Percentiles rank a stretch among this genome's conserved stretches.
These are phyloP conservation scores for Cotesia vestalis DNA, from an alignment of 1,140 invertebrate species.

Conservation along the genomic window DNA sequence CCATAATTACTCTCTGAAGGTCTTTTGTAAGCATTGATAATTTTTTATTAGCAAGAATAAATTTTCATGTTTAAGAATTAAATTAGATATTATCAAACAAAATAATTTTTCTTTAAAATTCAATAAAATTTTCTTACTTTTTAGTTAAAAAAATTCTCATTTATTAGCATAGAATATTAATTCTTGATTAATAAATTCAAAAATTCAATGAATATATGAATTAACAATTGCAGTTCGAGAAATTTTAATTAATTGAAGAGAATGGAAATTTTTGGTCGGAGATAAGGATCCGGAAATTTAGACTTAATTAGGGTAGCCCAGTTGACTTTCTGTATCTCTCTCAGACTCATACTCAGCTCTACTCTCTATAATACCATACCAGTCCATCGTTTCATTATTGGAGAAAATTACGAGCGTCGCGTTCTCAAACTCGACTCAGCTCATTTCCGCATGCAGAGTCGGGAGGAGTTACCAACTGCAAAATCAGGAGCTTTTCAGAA, in stretches of 20 bases:
- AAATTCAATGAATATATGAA: too few species aligned
- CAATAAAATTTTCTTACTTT: too few species aligned
- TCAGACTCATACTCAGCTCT: not conserved
- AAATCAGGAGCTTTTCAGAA: constrained; percentile 20
- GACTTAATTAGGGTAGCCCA: constrained; percentile 6
- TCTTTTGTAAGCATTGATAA: too few species aligned
- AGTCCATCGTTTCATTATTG: constrained; percentile 8
- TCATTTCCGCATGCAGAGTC: constrained; percentile 3
- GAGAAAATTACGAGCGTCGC: constrained; percentile 5
- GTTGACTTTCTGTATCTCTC: not conserved
- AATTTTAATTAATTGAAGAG: constrained; percentile 4
- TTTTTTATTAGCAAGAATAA: too few species aligned
- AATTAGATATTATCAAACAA: too few species aligned
- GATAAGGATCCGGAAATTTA: constrained; percentile 3
- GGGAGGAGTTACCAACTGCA: constrained; percentile 9
- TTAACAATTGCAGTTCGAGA: not conserved
- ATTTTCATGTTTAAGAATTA: too few species aligned
- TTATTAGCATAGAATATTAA: too few species aligned
- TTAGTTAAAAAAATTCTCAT: too few species aligned
- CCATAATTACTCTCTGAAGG: too few species aligned
- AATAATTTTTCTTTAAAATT: too few species aligned
- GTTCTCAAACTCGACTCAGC: constrained; percentile 14
- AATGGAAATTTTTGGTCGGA: not conserved
- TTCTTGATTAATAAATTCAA: too few species aligned
- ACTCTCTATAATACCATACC: too few species aligned